Percentiles rank a stretch among this genome's conserved stretches.
phyloP scores from a whole-genome alignment of 2,888 invertebrate species.

The Dicyrtoma fusca region DNA sequence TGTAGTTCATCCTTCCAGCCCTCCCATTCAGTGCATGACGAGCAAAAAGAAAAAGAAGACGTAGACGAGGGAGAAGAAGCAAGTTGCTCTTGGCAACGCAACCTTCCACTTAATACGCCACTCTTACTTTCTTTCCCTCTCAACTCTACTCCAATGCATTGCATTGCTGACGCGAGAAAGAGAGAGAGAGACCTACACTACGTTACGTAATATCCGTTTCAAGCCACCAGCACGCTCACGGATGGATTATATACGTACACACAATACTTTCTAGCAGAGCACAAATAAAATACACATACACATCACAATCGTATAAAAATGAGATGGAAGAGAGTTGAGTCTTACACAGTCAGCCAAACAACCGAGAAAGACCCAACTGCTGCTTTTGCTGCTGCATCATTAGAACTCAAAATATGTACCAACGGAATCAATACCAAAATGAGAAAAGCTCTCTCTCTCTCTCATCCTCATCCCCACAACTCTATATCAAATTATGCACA shows the following conservation, averaged over 20 bases:
- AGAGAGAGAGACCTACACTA: neutral
- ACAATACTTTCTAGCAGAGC: neutral
- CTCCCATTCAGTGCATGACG: slow-evolving; percentile 19
- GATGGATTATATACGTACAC: neutral
- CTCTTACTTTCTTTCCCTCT: neutral
- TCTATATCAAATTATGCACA: slow-evolving; percentile 33
- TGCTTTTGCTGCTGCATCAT: slow-evolving; percentile 22
- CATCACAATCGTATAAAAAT: neutral
- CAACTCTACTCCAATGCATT: neutral
- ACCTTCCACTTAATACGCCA: slow-evolving; percentile 16
- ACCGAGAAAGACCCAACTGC: neutral
- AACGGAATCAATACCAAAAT: slow-evolving; percentile 30
- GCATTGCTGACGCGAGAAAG: neutral
- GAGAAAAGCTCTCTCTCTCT: slow-evolving; percentile 26
- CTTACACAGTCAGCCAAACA: too few species aligned
- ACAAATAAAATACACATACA: neutral
- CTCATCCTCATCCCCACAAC: slow-evolving; percentile 23
- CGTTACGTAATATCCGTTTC: too few species aligned
- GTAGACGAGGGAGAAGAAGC: neutral
- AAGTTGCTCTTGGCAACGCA: slow-evolving; percentile 25
- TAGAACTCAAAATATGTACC: slow-evolving; percentile 19
- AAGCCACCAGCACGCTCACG: too few species aligned
- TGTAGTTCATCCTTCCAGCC: slow-evolving; percentile 17
- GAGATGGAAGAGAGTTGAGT: neutral
- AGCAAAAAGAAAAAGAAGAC: neutral